phyloP scores from a whole-genome alignment of 2,888 invertebrate genomes.

The Platynereis dumerilii region DNA sequence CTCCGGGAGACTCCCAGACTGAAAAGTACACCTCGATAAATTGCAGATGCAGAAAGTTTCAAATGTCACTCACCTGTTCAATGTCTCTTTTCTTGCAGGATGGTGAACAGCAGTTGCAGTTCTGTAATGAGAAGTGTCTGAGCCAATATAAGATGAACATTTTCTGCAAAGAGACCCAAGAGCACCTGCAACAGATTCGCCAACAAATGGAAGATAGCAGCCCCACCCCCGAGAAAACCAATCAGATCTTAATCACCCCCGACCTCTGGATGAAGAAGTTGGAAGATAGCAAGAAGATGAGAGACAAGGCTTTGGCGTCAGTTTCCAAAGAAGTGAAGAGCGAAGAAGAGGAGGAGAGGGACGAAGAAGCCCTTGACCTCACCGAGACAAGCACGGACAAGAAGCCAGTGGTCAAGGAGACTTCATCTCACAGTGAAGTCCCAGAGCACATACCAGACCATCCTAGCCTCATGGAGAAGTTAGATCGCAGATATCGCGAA shows the following conservation, averaged over 20 bases:
- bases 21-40: too few species aligned
- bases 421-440: not conserved
- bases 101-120: conserved; percentile 88
- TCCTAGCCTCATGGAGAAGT: not conserved
- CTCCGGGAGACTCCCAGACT: too few species aligned
- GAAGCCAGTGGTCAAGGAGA: not conserved
- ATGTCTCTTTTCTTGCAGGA: too few species aligned
- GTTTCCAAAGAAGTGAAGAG: conserved; percentile 8
- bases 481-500: not conserved
- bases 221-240: not conserved
- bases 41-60: too few species aligned
- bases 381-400: not conserved
- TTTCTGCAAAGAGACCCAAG: conserved; percentile 91
- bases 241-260: conserved; percentile 77
- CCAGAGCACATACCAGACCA: not conserved
- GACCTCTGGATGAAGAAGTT: conserved; percentile 75
- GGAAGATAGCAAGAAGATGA: not conserved
- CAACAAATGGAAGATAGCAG: conserved; percentile 22
- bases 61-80: too few species aligned
- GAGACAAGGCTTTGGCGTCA: not conserved
- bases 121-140: conserved; percentile 87
- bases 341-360: conserved; percentile 6
- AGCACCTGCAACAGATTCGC: conserved; percentile 79
- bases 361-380: not conserved
- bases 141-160: conserved; percentile 98